Evolutionary conservation across 2,797 vertebrate species (phyloP), one percentile per base, ranked within the genome.

Genomic region (Sylvilagus floridanus): DNA sequence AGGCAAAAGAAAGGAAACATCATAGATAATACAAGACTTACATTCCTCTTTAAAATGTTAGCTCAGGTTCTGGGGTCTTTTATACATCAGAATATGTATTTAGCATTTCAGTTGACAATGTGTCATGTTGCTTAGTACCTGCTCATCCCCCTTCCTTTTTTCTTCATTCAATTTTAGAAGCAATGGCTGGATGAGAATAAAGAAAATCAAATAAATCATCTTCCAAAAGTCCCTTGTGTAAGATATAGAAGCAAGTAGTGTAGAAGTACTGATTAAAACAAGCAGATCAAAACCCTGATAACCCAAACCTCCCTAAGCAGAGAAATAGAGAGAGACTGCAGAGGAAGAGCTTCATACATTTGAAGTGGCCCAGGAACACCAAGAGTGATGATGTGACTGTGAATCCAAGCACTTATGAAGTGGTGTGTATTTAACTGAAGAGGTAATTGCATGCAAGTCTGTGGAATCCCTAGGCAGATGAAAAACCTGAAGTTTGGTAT

Each of bases 161-260:
- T 26, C 0, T 85, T 65, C 57, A 88, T 97, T 96, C 72, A 94
- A 32, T 76, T 97, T 97, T 96, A 77, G 86, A 96, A 97, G 89
- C 73, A 63, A 71, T 97, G 72, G 78, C 84, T 88, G 95, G 96
- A 96, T 96, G 94, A 81, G 79, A 97, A 96, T 96, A 96, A 97
- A 97, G 84, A 84, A 97, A 94, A 96, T 97, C 90, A 95, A 97
- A 96, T 92, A 97, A 92, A 93, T 79, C 37, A 84, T 96, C 95
- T 97, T 83, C 81, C 93, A 91, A 90, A 95, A 88, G 73, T 16
- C 95, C 97, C 82, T 88, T n/a, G 14, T 69, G 11, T 97, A 96
- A 98, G 76, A 71, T 89, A 72, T 21, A 16, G 16, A 96, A 95
- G 94, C 89, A 98, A 97, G 97, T 94, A 95, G 42, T 94, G 32